phyloP scores from a whole-genome alignment of 2,113 vertebrate genomes.

The Stomatorhinus ivindoensis region DNA sequence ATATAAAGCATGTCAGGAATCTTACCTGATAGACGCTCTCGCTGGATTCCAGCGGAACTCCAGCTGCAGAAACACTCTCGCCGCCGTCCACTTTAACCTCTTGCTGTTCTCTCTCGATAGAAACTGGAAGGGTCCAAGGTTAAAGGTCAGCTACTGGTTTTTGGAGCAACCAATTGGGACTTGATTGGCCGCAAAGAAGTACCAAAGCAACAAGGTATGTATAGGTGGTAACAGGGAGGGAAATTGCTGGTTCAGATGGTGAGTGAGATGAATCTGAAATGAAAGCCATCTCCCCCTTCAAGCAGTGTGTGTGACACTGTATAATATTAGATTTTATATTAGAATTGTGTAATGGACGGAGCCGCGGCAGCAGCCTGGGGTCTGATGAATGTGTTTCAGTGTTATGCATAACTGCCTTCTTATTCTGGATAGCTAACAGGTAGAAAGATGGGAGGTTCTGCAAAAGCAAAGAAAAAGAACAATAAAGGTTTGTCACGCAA shows the following conservation, averaged over 20 bases:
- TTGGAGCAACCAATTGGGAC: constrained; percentile 96
- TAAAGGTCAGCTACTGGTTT: constrained; percentile 85
- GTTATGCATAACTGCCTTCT: not conserved
- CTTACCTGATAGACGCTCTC: not conserved
- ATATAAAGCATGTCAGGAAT: not conserved
- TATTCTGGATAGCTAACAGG: not conserved
- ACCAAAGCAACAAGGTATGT: constrained; percentile 86
- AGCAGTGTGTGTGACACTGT: not conserved
- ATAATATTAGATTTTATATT: not conserved
- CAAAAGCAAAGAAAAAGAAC: not conserved
- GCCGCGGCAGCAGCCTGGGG: not conserved
- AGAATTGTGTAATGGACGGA: not conserved
- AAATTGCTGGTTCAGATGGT: not conserved
- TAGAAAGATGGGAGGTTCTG: not conserved
- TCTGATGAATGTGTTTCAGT: not conserved
- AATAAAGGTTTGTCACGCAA: not conserved
- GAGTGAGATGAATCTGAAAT: not conserved
- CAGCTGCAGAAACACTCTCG: not conserved
- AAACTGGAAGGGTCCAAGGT: constrained; percentile 85
- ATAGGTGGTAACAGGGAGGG: not conserved
- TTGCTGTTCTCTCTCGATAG: constrained; percentile 48
- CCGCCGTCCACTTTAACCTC: not conserved
- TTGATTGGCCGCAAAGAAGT: constrained; percentile 94
- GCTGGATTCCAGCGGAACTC: not conserved
- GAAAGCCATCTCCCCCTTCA: not conserved